Percentiles rank a stretch among this genome's conserved stretches.
Conservation (phyloP, 2,888 invertebrate genomes). For the Iselma pallidipennis region DNA sequence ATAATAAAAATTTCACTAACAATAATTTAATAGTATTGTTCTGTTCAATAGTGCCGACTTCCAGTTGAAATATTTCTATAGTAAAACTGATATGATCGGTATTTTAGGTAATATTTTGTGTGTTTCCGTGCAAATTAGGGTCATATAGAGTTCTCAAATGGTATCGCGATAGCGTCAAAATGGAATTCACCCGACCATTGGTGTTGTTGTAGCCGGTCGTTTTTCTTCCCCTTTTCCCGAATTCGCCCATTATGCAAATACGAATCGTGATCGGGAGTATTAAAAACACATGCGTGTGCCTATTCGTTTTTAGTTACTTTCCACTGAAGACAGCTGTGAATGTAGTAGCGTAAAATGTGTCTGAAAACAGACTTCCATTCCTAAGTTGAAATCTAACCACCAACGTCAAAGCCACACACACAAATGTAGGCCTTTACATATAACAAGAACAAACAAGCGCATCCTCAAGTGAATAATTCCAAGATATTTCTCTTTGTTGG, state of each 20-base stretch:
- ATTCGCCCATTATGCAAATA: conserved; percentile 37
- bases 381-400: not conserved
- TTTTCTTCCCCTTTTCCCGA: conserved; percentile 8
- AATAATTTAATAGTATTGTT: conserved; percentile 2
- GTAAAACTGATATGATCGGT: conserved; percentile 15
- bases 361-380: not conserved
- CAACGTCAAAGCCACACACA: no score
- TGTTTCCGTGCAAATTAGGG: conserved; percentile 36
- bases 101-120: conserved; percentile 24
- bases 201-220: conserved; percentile 9
- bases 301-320: conserved; percentile 38
- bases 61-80: conserved; percentile 9
- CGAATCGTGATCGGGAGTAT: conserved; percentile 37
- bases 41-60: not conserved
- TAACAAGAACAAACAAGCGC: no score
- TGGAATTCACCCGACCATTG: conserved; percentile 31
- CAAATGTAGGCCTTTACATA: no score
- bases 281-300: conserved; percentile 40
- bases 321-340: not conserved
- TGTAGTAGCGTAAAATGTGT: not conserved
- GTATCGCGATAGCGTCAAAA: conserved; percentile 34
- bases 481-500: no score
- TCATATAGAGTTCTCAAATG: conserved; percentile 39
- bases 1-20: no score
- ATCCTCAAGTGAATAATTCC: no score